Percentiles rank a stretch among this genome's conserved stretches.
These are phyloP conservation scores for Anagrus nilaparvatae DNA, from an alignment of 1,140 invertebrate species.

Conservation along the genomic window DNA sequence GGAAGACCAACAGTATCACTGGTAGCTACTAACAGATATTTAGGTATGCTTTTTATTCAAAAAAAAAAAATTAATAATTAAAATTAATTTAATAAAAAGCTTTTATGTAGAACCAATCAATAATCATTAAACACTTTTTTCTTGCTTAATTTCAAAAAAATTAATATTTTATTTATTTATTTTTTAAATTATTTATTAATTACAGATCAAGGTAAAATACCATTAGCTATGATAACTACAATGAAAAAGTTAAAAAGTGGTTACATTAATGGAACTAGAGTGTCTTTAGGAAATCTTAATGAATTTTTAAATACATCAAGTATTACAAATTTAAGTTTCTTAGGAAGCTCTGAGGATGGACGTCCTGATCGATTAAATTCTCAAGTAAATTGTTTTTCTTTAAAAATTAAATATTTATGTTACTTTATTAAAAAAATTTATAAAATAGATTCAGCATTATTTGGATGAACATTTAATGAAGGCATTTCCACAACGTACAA, in stretches of 20 bases:
- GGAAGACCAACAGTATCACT: slow-evolving; percentile 81
- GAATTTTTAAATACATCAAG: slow-evolving; percentile 94
- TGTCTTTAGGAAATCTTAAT: slow-evolving; percentile 79
- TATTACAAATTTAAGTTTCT: slow-evolving; percentile 89
- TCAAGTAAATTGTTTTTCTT: no score
- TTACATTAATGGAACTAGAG: slow-evolving; percentile 95
- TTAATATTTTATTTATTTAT: slow-evolving; percentile 3
- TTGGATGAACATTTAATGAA: slow-evolving; percentile 78
- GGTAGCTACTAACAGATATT: slow-evolving; percentile 65
- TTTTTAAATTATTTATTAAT: slow-evolving; percentile 20
- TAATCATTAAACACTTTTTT: no score
- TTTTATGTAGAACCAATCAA: no score
- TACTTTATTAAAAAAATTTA: slow-evolving; percentile 5
- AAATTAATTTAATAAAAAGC: slow-evolving; percentile 1
- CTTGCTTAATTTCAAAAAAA: no score
- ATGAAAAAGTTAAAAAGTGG: slow-evolving; percentile 98
- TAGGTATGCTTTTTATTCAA: slow-evolving; percentile 51
- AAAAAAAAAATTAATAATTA: neutral
- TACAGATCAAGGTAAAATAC: slow-evolving; percentile 85
- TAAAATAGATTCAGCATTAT: slow-evolving; percentile 68
- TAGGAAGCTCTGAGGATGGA: slow-evolving; percentile 84
- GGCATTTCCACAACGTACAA: slow-evolving; percentile 61
- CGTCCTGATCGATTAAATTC: slow-evolving; percentile 60
- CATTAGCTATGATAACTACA: slow-evolving; percentile 89
- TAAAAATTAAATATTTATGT: neutral